Evolutionary conservation across 2,888 invertebrate genomes (phyloP), one percentile per base, ranked within the genome.

Genomic region (Crematogaster levior): DNA sequence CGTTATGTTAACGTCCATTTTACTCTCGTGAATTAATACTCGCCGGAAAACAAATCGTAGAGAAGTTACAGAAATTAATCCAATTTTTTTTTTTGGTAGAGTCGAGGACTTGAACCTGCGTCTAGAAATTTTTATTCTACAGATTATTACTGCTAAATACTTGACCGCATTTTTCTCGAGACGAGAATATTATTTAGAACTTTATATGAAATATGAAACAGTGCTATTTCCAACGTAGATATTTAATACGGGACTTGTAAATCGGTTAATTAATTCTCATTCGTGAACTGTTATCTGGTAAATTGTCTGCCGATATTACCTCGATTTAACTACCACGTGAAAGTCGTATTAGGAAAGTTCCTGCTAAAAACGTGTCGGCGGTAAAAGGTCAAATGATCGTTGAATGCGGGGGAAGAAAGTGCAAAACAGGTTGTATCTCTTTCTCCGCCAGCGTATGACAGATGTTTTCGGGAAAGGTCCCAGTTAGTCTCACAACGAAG

Each of bases 201-300:
- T 56, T 56, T 24, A 43, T 21, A 12, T 53, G 3, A 27, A 56
- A 34, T 18, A 27, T 21, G 12, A 30, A n/a, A 63, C 24, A 15
- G 18, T 4, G 30, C 27, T 75, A n/a, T 51, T 75, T 40, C 24
- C 43, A 51, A 30, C 37, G 18, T 75, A 12, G 4, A 21, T 27
- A 30, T 79, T 27, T 43, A 34, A 46, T 43, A 51, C 40, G 40
- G 3, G 66, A 43, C 43, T 43, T 43, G 56, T 63, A 68, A 53
- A 79, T 86, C 66, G 75, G 81, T 84, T 88, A 81, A 86, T 88
- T 88, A 81, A 58, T 86, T 51, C 27, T 58, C 72, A 77, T 77
- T 51, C 30, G 70, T 10, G 30, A 77, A 27, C 21, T 21, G 43
- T 53, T 63, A 51, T 51, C 37, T 72, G 34, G 18, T 77, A 72